Evolutionary conservation across 2,113 vertebrate genomes (phyloP), one percentile per base, ranked within the genome.

Genomic region (Plectropomus leopardus): DNA sequence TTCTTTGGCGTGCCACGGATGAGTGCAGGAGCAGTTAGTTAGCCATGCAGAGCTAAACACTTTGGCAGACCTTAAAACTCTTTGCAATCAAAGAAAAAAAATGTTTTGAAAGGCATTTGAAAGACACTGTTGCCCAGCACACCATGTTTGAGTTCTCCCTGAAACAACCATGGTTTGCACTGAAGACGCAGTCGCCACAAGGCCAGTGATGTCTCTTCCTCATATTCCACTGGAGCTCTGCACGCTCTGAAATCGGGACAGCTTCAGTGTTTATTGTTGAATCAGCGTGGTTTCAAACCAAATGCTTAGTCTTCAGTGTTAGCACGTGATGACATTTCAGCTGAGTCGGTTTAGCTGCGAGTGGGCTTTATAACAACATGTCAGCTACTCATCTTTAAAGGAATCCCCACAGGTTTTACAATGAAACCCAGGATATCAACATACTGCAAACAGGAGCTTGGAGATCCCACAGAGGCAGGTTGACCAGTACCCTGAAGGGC

Each of bases 101-200:
- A 40, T 9, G 17, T 23, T 67, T 53, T 36, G 28, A 65, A 65
- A 77, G 68, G 40, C 58, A 21, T 51, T 64, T 57, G 59, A 40
- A 79, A 61, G 75, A 82, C 48, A 67, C n/a, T n/a, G n/a, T n/a
- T n/a, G n/a, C n/a, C n/a, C n/a, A n/a, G n/a, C n/a, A n/a, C n/a
- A n/a, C n/a, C 26, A 4, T 45, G 40, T 53, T 78, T 72, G 64
- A 74, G 15, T 80, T 75, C 61, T 30, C 47, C 59, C 24, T 68
- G 13, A 72, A 21, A 30, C 40, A 53, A 8, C 32, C 6, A 63
- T 21, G 55, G 80, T 63, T 57, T 58, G 65, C 51, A 34, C 61
- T 36, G 23, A 23, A 48, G 42, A 50, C 3, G 1, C 23, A 44
- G 72, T 0, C 10, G 24, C 50, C 24, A 23, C 50, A 26, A 70